These are phyloP conservation scores for Cossypha caffra DNA, from an alignment of 2,797 vertebrate genomes.

Conservation along the genomic window DNA sequence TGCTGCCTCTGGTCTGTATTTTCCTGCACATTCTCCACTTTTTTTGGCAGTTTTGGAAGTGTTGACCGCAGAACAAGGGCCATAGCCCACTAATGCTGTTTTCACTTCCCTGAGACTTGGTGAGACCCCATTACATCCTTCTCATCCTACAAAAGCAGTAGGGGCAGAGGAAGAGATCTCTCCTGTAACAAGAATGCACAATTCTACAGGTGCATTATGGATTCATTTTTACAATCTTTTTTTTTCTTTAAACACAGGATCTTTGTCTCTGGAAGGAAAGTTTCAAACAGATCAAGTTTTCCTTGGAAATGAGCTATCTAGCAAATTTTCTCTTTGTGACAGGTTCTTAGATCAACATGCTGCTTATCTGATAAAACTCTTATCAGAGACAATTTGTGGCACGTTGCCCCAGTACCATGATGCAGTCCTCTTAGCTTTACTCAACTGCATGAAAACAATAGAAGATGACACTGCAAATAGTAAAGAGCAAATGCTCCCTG, in stretches of 20 bases:
- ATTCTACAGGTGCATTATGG: background rate
- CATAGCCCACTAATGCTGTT: background rate
- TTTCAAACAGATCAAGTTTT: background rate
- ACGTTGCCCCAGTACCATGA: background rate
- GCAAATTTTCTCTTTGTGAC: background rate
- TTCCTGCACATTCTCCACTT: background rate
- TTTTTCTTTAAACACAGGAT: background rate
- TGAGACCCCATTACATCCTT: background rate
- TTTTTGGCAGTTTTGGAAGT: background rate
- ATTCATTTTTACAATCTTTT: background rate
- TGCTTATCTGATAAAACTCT: slow-evolving; percentile 25
- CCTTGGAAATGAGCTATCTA: background rate
- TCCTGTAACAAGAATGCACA: background rate
- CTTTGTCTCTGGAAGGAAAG: background rate
- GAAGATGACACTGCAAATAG: background rate
- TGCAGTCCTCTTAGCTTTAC: background rate
- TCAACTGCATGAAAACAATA: background rate
- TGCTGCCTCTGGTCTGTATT: background rate
- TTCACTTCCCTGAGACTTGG: background rate
- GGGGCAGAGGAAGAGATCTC: background rate
- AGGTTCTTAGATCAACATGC: background rate
- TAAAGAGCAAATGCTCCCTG: background rate
- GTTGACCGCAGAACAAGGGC: background rate
- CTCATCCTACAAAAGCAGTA: background rate
- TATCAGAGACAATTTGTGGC: background rate